Conservation (phyloP, 2,113 vertebrate genomes). For the Diphyllodes magnificus region DNA sequence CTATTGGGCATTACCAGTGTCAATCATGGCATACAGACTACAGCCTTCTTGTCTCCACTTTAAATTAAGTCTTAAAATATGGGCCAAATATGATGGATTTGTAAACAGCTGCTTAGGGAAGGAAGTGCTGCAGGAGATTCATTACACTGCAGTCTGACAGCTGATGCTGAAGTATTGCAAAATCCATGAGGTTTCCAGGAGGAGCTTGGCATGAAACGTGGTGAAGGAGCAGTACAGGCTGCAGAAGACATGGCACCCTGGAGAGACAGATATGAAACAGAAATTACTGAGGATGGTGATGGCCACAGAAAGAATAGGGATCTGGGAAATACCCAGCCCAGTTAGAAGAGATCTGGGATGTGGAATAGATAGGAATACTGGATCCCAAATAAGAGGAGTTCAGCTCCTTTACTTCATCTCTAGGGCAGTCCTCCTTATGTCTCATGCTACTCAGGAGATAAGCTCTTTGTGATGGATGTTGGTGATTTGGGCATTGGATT, state of each 20-base stretch:
- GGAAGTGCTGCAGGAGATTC: neutral
- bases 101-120: neutral
- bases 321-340: neutral
- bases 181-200: neutral
- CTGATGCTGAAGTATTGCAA: neutral
- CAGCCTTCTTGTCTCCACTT: neutral
- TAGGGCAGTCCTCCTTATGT: neutral
- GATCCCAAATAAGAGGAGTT: neutral
- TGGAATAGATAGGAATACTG: neutral
- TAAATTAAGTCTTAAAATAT: slow-evolving; percentile 17
- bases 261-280: neutral
- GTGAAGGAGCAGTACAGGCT: neutral
- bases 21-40: neutral
- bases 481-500: neutral
- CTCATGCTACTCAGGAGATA: neutral
- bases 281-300: neutral
- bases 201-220: neutral
- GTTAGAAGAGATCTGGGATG: neutral
- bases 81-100: neutral
- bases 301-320: neutral
- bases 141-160: neutral
- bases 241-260: neutral
- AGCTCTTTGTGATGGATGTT: neutral
- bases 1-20: neutral
- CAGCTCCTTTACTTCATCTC: neutral